phyloP scores from a whole-genome alignment of 1,140 invertebrate species.

The Dreissena rostriformis region DNA sequence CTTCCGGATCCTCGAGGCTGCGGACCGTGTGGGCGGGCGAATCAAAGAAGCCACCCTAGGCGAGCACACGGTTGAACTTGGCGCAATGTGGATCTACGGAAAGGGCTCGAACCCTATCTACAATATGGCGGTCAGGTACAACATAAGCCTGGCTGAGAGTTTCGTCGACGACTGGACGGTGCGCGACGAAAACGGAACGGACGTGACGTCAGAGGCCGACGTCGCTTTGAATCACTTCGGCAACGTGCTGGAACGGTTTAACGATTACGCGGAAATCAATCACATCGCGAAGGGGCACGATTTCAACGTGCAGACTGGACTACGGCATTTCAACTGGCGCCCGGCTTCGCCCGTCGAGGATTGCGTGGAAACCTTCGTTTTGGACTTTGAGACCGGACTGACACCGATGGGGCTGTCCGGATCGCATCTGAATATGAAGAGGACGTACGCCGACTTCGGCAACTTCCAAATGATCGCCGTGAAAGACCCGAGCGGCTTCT shows the following conservation, averaged over 20 bases:
- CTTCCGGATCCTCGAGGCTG: slow-evolving; percentile 41
- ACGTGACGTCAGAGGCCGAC: slow-evolving; percentile 17
- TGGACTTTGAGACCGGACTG: slow-evolving; percentile 33
- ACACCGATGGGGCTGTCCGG: slow-evolving; percentile 14
- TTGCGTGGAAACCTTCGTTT: slow-evolving; percentile 19
- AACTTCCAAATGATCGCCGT: slow-evolving; percentile 25
- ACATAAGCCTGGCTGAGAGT: slow-evolving; percentile 2
- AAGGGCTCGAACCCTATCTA: slow-evolving; percentile 42
- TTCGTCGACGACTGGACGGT: slow-evolving; percentile 35
- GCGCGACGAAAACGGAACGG: slow-evolving; percentile 19
- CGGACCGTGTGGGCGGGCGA: slow-evolving; percentile 16
- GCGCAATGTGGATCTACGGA: slow-evolving; percentile 49
- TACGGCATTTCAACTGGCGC: slow-evolving; percentile 25
- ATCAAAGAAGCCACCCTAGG: slow-evolving; percentile 6
- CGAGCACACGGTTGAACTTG: slow-evolving; percentile 34
- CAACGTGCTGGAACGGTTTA: background rate
- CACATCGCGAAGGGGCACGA: background rate
- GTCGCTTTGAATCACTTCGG: slow-evolving; percentile 7
- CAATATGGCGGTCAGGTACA: slow-evolving; percentile 11
- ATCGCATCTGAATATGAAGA: slow-evolving; percentile 8
- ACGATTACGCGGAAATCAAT: background rate
- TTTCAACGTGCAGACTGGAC: slow-evolving; percentile 23
- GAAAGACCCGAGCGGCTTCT: slow-evolving; percentile 23
- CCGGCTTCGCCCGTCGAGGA: slow-evolving; percentile 32
- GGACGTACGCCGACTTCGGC: slow-evolving; percentile 21